Evolutionary conservation across 64 coral and sea anemone species (phyloP).

Genomic region (Porites australiensis): DNA sequence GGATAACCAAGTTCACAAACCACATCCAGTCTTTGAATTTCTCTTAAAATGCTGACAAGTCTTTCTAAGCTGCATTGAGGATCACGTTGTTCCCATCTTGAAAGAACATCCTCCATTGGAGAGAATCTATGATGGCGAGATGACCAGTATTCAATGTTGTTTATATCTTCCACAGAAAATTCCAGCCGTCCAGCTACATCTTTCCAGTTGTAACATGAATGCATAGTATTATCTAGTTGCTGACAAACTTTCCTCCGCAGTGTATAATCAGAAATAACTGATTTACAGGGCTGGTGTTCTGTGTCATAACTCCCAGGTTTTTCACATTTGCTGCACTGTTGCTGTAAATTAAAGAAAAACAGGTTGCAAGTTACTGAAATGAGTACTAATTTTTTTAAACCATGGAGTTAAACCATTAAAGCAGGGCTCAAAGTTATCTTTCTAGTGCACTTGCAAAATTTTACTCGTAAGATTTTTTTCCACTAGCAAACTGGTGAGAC

Average conservation of each 20-base stretch:
- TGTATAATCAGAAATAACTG: constrained; percentile 7
- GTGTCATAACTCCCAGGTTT: neutral
- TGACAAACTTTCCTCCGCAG: constrained; percentile 29
- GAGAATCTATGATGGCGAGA: constrained; percentile 43
- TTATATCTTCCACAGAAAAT: constrained; percentile 56
- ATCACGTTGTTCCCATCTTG: constrained; percentile 56
- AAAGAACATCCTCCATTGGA: constrained; percentile 61
- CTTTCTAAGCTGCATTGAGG: constrained; percentile 37
- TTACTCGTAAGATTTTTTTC: too few species aligned
- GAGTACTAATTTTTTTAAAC: too few species aligned
- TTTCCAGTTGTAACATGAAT: constrained; percentile 51
- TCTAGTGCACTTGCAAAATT: too few species aligned
- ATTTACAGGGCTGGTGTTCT: neutral
- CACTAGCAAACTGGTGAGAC: too few species aligned
- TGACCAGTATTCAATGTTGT: constrained; percentile 20
- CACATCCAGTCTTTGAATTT: constrained; percentile 57
- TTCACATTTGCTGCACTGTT: neutral
- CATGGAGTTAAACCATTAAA: too few species aligned
- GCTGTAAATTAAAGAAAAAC: neutral
- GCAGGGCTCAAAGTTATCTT: too few species aligned
- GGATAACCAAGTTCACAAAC: constrained; percentile 44
- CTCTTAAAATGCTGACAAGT: constrained; percentile 50
- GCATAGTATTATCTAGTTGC: constrained; percentile 21
- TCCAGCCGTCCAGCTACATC: constrained; percentile 51
- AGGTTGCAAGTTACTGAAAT: too few species aligned